Percentiles rank a stretch among this genome's conserved stretches.
phyloP scores from a whole-genome alignment of 2,797 vertebrate species.

The Coregonus ussuriensis region DNA sequence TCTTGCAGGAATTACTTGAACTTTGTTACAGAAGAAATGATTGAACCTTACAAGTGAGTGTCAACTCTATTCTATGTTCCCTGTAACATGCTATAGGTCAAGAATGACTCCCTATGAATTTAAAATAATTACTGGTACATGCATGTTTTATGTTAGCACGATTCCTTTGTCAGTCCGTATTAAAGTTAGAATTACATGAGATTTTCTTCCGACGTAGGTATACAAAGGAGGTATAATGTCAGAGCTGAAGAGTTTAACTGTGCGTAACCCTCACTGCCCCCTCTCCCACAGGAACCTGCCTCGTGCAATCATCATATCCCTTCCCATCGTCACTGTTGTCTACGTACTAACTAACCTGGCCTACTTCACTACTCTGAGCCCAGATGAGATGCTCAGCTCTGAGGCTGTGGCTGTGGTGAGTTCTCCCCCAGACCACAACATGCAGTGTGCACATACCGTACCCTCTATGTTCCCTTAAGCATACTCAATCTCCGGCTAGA shows the following conservation, averaged over 20 bases:
- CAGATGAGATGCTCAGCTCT: constrained; percentile 85
- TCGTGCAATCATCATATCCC: constrained; percentile 94
- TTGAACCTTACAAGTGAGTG: constrained; percentile 92
- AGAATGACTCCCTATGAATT: not conserved
- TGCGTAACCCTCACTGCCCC: not conserved
- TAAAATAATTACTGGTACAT: no score
- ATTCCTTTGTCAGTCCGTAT: not conserved
- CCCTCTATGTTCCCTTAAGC: no score
- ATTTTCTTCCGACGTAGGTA: not conserved
- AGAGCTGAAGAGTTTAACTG: constrained; percentile 20
- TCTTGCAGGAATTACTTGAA: constrained; percentile 97
- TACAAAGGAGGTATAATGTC: not conserved
- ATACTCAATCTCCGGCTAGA: no score
- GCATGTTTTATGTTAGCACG: no score
- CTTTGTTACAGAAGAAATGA: constrained; percentile 99
- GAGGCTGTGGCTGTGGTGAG: constrained; percentile 93
- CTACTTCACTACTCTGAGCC: constrained; percentile 92
- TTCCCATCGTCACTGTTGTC: constrained; percentile 92
- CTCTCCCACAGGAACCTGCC: constrained; percentile 86
- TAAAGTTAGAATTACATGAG: not conserved
- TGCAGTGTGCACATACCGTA: constrained; percentile 39
- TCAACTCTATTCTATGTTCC: not conserved
- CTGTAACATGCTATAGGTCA: not conserved
- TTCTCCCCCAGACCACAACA: constrained; percentile 89
- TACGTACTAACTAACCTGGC: constrained; percentile 97